Evolutionary conservation across 2,113 vertebrate genomes (phyloP).

Genomic region (Poicephalus meyeri): DNA sequence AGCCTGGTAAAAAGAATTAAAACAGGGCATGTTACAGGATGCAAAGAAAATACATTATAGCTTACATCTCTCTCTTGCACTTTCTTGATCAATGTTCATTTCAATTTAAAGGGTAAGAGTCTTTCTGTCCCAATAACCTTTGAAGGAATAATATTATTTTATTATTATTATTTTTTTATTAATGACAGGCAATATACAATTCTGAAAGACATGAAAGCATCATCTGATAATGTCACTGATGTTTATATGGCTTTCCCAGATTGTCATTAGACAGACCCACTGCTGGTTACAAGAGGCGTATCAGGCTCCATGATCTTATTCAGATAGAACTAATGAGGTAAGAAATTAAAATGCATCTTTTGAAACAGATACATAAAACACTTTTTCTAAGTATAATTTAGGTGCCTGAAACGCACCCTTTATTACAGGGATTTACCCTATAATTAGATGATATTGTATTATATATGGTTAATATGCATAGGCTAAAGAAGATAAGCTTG

Average conservation of each 20-base stretch:
- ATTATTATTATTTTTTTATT: not conserved
- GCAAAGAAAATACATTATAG: not conserved
- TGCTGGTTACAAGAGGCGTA: not conserved
- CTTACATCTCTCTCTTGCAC: not conserved
- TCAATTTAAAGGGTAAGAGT: not conserved
- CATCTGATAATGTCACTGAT: not conserved
- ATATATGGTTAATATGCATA: not conserved
- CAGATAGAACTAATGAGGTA: not conserved
- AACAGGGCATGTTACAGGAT: not conserved
- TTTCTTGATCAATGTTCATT: not conserved
- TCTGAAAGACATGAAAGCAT: not conserved
- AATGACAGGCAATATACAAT: not conserved
- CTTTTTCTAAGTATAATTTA: not conserved
- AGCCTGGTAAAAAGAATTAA: conserved; percentile 72
- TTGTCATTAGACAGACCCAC: not conserved
- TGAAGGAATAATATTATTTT: not conserved
- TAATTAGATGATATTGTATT: not conserved
- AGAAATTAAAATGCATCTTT: not conserved
- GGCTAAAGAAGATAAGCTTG: not conserved
- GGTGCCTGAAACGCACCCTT: not conserved
- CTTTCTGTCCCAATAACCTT: not conserved
- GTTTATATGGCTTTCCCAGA: not conserved
- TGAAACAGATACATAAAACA: not conserved
- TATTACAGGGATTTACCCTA: not conserved
- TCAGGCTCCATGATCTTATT: not conserved